These are phyloP conservation scores for Pogonognathellus flavescens DNA, from an alignment of 1,140 invertebrate genomes.

Conservation along the genomic window DNA sequence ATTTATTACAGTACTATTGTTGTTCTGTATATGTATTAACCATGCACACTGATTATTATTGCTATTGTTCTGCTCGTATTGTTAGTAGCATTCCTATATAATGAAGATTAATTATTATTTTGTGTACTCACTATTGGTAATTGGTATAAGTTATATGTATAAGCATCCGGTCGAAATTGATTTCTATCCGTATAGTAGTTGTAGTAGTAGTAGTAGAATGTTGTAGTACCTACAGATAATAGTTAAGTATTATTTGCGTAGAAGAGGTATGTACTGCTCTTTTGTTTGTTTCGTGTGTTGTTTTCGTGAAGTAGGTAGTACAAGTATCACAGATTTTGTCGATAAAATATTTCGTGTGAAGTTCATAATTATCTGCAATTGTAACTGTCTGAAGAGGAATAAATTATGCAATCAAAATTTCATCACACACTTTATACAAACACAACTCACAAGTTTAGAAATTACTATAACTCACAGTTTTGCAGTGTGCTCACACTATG, in stretches of 20 bases:
- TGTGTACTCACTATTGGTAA: too few relatives aligned
- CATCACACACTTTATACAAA: too few relatives aligned
- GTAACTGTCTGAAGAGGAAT: too few relatives aligned
- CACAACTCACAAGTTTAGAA: too few relatives aligned
- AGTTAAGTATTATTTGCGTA: background rate
- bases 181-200: background rate
- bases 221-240: background rate
- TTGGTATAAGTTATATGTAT: background rate
- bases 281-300: constrained; percentile 28
- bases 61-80: too few relatives aligned
- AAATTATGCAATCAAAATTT: too few relatives aligned
- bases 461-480: background rate
- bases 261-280: constrained; percentile 12
- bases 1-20: too few relatives aligned
- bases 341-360: constrained; percentile 42
- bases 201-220: background rate
- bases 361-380: background rate
- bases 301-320: too few relatives aligned
- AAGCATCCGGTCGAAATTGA: background rate
- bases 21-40: too few relatives aligned
- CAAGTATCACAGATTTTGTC: constrained; percentile 42
- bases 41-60: too few relatives aligned
- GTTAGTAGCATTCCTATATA: too few relatives aligned
- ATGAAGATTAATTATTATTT: too few relatives aligned
- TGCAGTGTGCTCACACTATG: background rate